phyloP scores from a whole-genome alignment of 2,888 invertebrate species.

The Drosophila greeni region DNA sequence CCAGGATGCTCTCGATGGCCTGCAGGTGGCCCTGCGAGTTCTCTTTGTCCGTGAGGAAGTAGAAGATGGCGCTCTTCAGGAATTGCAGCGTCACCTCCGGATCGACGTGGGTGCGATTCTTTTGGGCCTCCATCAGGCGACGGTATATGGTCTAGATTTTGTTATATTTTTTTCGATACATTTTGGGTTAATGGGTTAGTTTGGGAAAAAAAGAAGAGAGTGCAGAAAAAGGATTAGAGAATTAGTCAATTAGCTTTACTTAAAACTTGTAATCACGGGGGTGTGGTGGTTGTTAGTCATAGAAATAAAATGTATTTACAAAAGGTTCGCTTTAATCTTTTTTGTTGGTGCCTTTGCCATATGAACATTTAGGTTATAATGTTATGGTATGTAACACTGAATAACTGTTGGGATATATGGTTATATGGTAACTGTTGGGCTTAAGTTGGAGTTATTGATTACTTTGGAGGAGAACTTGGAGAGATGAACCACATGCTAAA shows the following conservation, averaged over 20 bases:
- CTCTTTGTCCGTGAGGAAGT: slow-evolving; percentile 93
- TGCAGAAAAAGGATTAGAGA: slow-evolving; percentile 43
- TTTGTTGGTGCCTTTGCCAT: slow-evolving; percentile 60
- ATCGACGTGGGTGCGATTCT: slow-evolving; percentile 86
- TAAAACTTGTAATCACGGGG: slow-evolving; percentile 14
- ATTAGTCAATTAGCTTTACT: slow-evolving; percentile 12
- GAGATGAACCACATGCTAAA: slow-evolving; percentile 64
- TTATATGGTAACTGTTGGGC: slow-evolving; percentile 20
- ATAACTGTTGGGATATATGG: slow-evolving; percentile 15
- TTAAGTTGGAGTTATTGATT: slow-evolving; percentile 29
- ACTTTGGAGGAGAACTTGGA: slow-evolving; percentile 35
- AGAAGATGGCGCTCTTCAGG: slow-evolving; percentile 94
- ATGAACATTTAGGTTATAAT: slow-evolving; percentile 63
- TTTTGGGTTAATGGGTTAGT: slow-evolving; percentile 27
- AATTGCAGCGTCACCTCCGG: slow-evolving; percentile 95
- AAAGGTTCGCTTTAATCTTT: slow-evolving; percentile 34
- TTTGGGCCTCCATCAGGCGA: slow-evolving; percentile 88
- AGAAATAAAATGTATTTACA: slow-evolving; percentile 57
- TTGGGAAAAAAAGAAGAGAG: slow-evolving; percentile 44
- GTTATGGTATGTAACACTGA: slow-evolving; percentile 50
- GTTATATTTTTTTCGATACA: slow-evolving; percentile 4
- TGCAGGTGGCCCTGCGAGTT: slow-evolving; percentile 91
- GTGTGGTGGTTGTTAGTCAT: slow-evolving; percentile 42
- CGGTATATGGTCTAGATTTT: slow-evolving; percentile 88
- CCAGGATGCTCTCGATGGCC: slow-evolving; percentile 94